A percentile compares a stretch with the other conserved stretches of the same genome.
Conservation (phyloP, 2,888 invertebrate genomes). For the Peribatodes rhomboidaria region DNA sequence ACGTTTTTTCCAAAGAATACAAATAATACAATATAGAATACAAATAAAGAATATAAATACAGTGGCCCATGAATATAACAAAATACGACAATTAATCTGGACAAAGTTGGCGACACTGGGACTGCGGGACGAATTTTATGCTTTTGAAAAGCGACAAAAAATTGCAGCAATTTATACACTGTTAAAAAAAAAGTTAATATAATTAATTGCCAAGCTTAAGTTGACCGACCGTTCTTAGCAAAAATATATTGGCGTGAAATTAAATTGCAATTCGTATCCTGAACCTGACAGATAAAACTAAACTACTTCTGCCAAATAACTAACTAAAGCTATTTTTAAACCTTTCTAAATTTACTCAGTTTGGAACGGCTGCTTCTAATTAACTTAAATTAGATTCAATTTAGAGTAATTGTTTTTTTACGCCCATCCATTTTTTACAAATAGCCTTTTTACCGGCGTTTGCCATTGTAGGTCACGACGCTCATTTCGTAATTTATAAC, state of each 20-base stretch:
- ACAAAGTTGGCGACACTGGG: conserved; percentile 59
- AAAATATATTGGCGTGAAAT: neutral
- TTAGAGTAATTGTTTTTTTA: conserved; percentile 21
- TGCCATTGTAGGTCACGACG: neutral
- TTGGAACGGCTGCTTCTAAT: conserved; percentile 14
- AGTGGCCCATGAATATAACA: conserved; percentile 54
- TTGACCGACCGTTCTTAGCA: conserved; percentile 22
- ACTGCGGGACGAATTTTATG: conserved; percentile 58
- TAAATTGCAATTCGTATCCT: neutral
- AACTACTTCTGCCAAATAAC: neutral
- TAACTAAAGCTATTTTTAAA: neutral
- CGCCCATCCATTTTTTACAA: conserved; percentile 16
- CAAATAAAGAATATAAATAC: too few species aligned
- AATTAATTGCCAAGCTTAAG: conserved; percentile 41
- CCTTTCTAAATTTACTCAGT: conserved; percentile 1
- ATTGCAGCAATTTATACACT: conserved; percentile 54
- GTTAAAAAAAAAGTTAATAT: conserved; percentile 49
- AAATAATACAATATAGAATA: too few species aligned
- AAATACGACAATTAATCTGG: conserved; percentile 67
- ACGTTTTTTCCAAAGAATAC: too few species aligned
- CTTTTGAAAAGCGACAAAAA: conserved; percentile 57
- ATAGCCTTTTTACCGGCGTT: conserved; percentile 6
- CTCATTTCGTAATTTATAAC: neutral
- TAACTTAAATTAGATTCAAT: conserved; percentile 22
- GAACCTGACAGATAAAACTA: neutral